Evolutionary conservation across 2,888 invertebrate genomes (phyloP).

Genomic region (Furcula furcula): DNA sequence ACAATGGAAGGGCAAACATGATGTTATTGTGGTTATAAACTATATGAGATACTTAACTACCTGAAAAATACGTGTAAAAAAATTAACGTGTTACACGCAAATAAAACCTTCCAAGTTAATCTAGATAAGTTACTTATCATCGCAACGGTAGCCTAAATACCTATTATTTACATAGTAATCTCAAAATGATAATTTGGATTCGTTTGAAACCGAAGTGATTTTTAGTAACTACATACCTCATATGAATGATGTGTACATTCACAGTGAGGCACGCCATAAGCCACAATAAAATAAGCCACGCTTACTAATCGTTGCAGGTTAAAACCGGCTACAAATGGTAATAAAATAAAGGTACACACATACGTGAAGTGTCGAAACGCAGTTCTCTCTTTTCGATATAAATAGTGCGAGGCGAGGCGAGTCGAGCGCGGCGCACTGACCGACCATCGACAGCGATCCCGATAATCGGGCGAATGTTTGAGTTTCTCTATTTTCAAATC

Average conservation of each 20-base stretch:
- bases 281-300: conserved; percentile 67
- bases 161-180: too few relatives aligned
- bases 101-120: too few relatives aligned
- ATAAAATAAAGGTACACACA: conserved; percentile 74
- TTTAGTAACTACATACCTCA: conserved; percentile 2
- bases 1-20: neutral
- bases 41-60: too few relatives aligned
- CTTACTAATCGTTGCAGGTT: conserved; percentile 71
- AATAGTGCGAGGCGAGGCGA: conserved; percentile 73
- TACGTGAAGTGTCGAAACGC: conserved; percentile 71
- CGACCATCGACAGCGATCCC: conserved; percentile 77
- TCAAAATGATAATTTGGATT: too few relatives aligned
- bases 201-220: too few relatives aligned
- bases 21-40: neutral
- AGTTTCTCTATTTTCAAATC: conserved; percentile 80
- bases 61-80: too few relatives aligned
- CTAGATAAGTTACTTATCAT: too few relatives aligned
- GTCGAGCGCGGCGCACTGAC: conserved; percentile 66
- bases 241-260: conserved; percentile 36
- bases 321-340: conserved; percentile 78
- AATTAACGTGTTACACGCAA: too few relatives aligned
- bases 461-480: conserved; percentile 76
- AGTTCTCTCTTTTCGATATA: conserved; percentile 75
- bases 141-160: too few relatives aligned
- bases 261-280: conserved; percentile 50